phyloP scores from a whole-genome alignment of 2,113 vertebrate genomes.

The Todiramphus chloris region DNA sequence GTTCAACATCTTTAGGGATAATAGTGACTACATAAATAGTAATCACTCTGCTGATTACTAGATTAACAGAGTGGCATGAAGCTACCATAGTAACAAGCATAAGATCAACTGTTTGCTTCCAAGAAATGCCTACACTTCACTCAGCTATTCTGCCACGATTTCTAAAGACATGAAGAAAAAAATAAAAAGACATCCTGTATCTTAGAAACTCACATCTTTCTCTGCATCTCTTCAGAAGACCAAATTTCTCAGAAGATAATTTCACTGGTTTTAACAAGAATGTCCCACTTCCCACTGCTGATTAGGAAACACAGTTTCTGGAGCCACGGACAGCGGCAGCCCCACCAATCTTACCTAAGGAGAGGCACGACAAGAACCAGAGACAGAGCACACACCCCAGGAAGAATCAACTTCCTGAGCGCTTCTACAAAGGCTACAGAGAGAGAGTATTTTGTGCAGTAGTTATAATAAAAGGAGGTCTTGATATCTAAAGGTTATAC shows the following conservation, averaged over 20 bases:
- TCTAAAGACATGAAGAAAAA: neutral
- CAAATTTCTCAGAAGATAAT: neutral
- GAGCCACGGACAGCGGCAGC: neutral
- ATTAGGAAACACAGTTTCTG: neutral
- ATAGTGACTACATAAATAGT: neutral
- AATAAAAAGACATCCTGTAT: neutral
- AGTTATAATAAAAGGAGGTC: neutral
- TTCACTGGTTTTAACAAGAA: neutral
- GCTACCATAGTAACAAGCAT: constrained; percentile 13
- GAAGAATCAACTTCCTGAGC: neutral
- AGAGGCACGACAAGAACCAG: neutral
- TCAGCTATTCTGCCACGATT: neutral
- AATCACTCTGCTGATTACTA: neutral
- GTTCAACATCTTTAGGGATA: neutral
- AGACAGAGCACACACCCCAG: accelerated
- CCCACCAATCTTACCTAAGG: neutral
- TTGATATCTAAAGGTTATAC: neutral
- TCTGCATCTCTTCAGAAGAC: neutral
- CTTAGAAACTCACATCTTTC: neutral
- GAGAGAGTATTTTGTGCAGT: neutral
- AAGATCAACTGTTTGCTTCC: constrained; percentile 15
- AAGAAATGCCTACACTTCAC: neutral
- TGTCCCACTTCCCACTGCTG: too few species aligned
- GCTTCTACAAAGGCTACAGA: neutral
- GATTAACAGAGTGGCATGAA: neutral